Percentiles rank a stretch among this genome's conserved stretches.
These are phyloP conservation scores for Scelioninae gen. 1 DNA, from an alignment of 2,888 invertebrate species.

Conservation along the genomic window DNA sequence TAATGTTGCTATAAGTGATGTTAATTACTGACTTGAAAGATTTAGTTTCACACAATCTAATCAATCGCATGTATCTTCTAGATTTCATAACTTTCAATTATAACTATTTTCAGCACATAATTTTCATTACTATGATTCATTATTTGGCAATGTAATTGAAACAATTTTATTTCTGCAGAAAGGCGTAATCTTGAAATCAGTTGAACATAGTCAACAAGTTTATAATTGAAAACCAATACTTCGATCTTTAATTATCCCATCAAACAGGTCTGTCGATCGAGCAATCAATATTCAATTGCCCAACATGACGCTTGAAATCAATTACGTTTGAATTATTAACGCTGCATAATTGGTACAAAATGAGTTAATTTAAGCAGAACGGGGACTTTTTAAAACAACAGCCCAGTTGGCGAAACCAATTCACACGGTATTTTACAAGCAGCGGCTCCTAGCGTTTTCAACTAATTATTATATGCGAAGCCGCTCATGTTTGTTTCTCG, in stretches of 20 bases:
- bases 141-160: neutral
- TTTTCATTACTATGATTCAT: too few relatives aligned
- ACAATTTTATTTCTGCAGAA: neutral
- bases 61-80: too few relatives aligned
- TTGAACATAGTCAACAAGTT: conserved; percentile 18
- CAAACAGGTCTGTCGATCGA: conserved; percentile 54
- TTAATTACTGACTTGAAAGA: too few relatives aligned
- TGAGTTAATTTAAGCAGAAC: conserved; percentile 46
- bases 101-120: too few relatives aligned
- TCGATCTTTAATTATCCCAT: conserved; percentile 54
- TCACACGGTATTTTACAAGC: conserved; percentile 46
- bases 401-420: conserved; percentile 16
- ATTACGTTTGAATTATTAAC: conserved; percentile 65
- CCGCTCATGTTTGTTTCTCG: conserved; percentile 44
- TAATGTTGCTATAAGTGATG: too few relatives aligned
- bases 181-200: neutral
- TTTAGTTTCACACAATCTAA: too few relatives aligned
- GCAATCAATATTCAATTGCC: conserved; percentile 58
- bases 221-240: conserved; percentile 27
- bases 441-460: conserved; percentile 12
- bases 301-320: conserved; percentile 52
- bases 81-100: too few relatives aligned
- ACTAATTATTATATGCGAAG: conserved; percentile 46
- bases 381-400: conserved; percentile 21
- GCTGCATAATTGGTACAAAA: conserved; percentile 59